Evolutionary conservation across 2,888 invertebrate genomes (phyloP), one percentile per base, ranked within the genome.

Genomic region (Folsomia candida): DNA sequence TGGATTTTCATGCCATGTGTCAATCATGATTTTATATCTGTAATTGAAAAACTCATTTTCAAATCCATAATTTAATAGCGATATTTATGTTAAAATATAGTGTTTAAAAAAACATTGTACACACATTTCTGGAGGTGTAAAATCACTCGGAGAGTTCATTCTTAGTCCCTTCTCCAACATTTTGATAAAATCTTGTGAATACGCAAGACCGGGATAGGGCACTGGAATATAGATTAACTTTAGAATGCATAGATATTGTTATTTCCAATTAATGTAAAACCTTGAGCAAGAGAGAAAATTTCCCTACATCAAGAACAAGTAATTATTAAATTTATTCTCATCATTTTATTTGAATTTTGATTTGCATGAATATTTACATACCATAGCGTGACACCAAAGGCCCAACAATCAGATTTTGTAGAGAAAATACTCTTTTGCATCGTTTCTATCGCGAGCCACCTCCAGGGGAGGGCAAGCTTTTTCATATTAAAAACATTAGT

Each of bases 11-110:
- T 64, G 63, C 63, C 63, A 64, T 22, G 51, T 24, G 11, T 64
- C 63, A 64, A 64, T 47, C 63, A 64, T 64, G 14, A 64, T 64
- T n/a, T 64, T 47, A 37, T 64, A 64, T 37, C 63, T 64, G 18
- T 9, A 62, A 22, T 20, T 59, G 22, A 59, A 59, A 59, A 59
- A n/a, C n/a, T n/a, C n/a, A n/a, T n/a, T n/a, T n/a, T n/a, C 14
- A 47, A 47, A 47, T 14, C 47, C 9, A 47, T 14, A 47, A 47
- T 14, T 11, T 47, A 9, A 47, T 14, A 47, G 14, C 9, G 47
- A 47, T 47, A 47, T 47, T 47, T 47, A 14, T 47, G 14, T 47
- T 47, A 60, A 26, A 2, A 60, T 11, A 6, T 60, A 60, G 18
- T 9, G 57, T 26, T 60, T 24, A 60, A 14, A 26, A 25, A 60